Base-by-base conservation (phyloP, 2,113 vertebrate species). In the Coptodon bakossiorum region DNA sequence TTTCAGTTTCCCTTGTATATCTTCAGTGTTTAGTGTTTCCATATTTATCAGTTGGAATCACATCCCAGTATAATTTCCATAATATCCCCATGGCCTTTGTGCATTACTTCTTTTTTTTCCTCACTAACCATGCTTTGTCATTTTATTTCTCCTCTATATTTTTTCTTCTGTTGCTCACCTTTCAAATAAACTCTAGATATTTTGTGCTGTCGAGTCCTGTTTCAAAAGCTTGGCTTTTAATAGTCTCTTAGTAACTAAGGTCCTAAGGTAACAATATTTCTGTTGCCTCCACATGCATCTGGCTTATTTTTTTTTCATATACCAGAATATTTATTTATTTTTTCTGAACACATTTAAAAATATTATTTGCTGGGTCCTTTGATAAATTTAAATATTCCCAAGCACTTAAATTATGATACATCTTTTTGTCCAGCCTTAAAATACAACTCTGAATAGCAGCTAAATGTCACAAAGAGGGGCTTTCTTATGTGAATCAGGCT, bases 201-300 rank as follows among this genome's bases (percentile, higher is more conserved):
- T 50, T 53, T 57, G 22, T 84, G 34, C 88, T 88, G 90, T 92
- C 24, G 68, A 54, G 57, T 63, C 17, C 19, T n/a, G 11, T 80
- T 86, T 92, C 22, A 80, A 92, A 89, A 45, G 71, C 59, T 79
- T 84, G 45, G 45, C 83, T 89, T 92, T 85, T 53, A 73, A 94
- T 80, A 48, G 59, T 90, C 50, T 90, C 29, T 90, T 84, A 79
- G 80, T 86, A 59, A 87, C 83, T 71, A 14, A 85, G 57, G 71
- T 76, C 79, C 57, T n/a, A 14, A 24, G 48, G 38, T 89, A 80
- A 78, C 71, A 76, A 81, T 87, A 34, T 82, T 19, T 71, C 6
- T 45, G 34, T 80, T 57, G 54, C 45, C 63, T 19, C 36, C n/a
- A 24, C 34, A 73, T 16, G 52, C 36, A 78, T 34, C 59, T 83